A percentile compares a stretch with the other conserved stretches of the same genome.
phyloP scores from a whole-genome alignment of 2,113 vertebrate genomes.

The Solenodon paradoxus region DNA sequence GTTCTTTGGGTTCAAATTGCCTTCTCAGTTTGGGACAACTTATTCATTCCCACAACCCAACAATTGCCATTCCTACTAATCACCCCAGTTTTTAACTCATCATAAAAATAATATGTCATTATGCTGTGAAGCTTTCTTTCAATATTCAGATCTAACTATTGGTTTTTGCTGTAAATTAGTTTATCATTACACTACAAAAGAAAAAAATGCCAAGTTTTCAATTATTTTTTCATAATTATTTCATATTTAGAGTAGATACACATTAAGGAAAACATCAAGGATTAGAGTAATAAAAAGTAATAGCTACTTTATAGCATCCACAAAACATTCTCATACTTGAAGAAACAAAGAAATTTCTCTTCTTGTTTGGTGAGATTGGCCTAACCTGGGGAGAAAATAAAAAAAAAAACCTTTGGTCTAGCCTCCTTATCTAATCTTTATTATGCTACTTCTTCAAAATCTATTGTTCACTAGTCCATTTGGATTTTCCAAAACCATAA shows the following conservation, averaged over 20 bases:
- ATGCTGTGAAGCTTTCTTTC: not conserved
- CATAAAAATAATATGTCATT: not conserved
- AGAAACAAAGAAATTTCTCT: not conserved
- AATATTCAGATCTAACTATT: not conserved
- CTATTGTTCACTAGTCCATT: not conserved
- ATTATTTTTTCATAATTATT: not conserved
- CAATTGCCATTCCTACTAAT: not conserved
- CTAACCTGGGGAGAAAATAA: not conserved
- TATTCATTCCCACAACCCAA: too few relatives aligned
- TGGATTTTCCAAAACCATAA: not conserved
- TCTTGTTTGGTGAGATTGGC: not conserved
- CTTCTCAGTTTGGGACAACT: too few relatives aligned
- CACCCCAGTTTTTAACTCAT: not conserved
- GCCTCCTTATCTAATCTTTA: not conserved
- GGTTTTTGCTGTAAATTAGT: not conserved
- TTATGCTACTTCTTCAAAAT: not conserved
- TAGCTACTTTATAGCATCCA: not conserved
- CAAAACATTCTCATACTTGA: not conserved
- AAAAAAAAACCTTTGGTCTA: not conserved
- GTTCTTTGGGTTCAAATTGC: too few relatives aligned
- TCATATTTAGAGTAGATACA: not conserved
- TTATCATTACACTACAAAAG: not conserved
- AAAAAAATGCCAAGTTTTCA: not conserved
- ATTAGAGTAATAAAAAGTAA: not conserved
- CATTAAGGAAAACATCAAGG: not conserved